Conservation (phyloP, 1,140 invertebrate species). For the Lordiphosa mommai region DNA sequence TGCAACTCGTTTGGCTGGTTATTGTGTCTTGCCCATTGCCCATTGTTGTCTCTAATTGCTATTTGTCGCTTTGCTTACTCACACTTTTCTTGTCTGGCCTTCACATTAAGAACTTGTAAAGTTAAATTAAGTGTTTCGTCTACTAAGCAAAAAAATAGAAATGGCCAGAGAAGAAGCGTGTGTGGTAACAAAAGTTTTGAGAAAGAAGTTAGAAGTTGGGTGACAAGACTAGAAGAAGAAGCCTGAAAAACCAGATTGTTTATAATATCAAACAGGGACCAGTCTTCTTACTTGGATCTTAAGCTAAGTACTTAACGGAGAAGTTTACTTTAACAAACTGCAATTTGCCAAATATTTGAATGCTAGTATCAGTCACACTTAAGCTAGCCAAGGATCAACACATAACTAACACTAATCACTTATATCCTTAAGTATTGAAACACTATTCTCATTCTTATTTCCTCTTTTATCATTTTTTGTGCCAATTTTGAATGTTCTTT, state of each 20-base stretch:
- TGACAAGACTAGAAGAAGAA: not conserved
- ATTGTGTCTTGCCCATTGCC: not conserved
- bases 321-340: no score
- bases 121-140: slow-evolving; percentile 75
- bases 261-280: no score
- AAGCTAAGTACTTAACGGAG: no score
- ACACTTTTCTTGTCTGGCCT: slow-evolving; percentile 53
- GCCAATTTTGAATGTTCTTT: no score
- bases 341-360: no score
- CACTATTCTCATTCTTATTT: no score
- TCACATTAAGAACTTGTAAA: slow-evolving; percentile 76
- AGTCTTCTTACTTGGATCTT: not conserved
- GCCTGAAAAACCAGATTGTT: no score
- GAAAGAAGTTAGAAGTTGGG: slow-evolving; percentile 15
- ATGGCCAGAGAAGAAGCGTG: slow-evolving; percentile 43
- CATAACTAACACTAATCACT: no score
- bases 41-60: slow-evolving; percentile 57
- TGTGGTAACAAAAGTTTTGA: slow-evolving; percentile 45
- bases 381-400: no score
- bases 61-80: slow-evolving; percentile 37
- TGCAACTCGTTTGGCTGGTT: slow-evolving; percentile 35
- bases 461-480: no score
- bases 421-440: no score
- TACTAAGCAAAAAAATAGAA: slow-evolving; percentile 62
- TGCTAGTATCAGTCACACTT: no score